phyloP scores from a whole-genome alignment of 2,113 vertebrate genomes.

The Petaurus breviceps region DNA sequence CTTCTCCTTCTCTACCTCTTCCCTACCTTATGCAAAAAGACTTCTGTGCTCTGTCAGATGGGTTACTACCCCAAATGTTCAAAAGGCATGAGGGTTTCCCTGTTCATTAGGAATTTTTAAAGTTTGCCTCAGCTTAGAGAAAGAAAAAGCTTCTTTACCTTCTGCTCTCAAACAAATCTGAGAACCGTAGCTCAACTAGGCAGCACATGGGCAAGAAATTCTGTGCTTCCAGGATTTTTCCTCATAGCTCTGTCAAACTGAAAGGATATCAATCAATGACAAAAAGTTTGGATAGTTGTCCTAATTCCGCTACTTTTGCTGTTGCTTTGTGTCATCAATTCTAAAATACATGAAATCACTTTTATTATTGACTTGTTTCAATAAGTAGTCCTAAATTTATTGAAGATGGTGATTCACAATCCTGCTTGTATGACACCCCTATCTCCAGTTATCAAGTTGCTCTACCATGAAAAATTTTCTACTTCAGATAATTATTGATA shows the following conservation, averaged over 20 bases:
- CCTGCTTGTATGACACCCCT: background rate
- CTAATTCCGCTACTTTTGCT: background rate
- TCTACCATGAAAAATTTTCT: background rate
- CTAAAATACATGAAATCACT: conserved; percentile 1
- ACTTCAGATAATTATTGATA: background rate
- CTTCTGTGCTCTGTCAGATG: background rate
- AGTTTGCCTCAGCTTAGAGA: conserved; percentile 24
- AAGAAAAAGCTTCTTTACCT: conserved; percentile 1
- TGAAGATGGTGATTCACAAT: background rate
- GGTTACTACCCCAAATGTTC: conserved; percentile 17
- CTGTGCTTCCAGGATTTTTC: conserved; percentile 6
- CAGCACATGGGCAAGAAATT: background rate
- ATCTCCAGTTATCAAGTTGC: background rate
- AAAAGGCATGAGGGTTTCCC: background rate
- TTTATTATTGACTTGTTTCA: background rate
- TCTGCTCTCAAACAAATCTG: background rate
- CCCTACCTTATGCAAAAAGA: background rate
- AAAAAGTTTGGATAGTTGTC: conserved; percentile 32
- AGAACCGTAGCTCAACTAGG: conserved; percentile 49
- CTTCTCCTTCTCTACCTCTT: background rate
- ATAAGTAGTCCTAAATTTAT: background rate
- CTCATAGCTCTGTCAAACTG: background rate
- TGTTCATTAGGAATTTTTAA: background rate
- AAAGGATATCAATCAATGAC: background rate
- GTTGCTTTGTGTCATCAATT: background rate